These are phyloP conservation scores for Andrena chrysosceles DNA, from an alignment of 2,888 invertebrate genomes.

Conservation along the genomic window DNA sequence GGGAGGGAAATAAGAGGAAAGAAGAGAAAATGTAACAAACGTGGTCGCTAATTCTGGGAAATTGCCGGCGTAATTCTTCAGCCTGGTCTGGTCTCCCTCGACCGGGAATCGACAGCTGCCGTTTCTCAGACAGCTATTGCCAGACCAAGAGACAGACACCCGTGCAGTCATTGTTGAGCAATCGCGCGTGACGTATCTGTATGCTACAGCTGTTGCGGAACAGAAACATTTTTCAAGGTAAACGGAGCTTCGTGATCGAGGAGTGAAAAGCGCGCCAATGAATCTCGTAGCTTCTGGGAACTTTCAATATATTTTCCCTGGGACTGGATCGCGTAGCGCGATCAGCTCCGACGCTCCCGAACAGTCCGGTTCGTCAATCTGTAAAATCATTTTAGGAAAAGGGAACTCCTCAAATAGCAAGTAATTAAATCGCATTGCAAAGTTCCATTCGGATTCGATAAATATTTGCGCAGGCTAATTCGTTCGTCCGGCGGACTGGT, in stretches of 20 bases:
- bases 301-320: neutral
- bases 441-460: neutral
- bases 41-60: neutral
- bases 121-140: constrained; percentile 6
- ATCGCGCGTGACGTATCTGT: constrained; percentile 8
- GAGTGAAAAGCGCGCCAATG: neutral
- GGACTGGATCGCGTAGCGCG: too few relatives aligned
- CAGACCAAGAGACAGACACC: neutral
- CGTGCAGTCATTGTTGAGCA: neutral
- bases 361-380: neutral
- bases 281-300: neutral
- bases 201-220: neutral
- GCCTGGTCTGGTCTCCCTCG: neutral
- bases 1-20: neutral
- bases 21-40: neutral
- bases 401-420: too few relatives aligned
- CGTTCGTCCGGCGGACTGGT: neutral
- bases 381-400: neutral
- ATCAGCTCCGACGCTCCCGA: too few relatives aligned
- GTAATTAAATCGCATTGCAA: neutral
- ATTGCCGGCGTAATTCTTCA: neutral
- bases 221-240: constrained; percentile 15
- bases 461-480: neutral
- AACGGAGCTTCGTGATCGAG: neutral
- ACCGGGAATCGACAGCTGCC: constrained; percentile 15